Base-by-base conservation (phyloP, 92 coral and sea anemone species). In the Porites divaricata region DNA sequence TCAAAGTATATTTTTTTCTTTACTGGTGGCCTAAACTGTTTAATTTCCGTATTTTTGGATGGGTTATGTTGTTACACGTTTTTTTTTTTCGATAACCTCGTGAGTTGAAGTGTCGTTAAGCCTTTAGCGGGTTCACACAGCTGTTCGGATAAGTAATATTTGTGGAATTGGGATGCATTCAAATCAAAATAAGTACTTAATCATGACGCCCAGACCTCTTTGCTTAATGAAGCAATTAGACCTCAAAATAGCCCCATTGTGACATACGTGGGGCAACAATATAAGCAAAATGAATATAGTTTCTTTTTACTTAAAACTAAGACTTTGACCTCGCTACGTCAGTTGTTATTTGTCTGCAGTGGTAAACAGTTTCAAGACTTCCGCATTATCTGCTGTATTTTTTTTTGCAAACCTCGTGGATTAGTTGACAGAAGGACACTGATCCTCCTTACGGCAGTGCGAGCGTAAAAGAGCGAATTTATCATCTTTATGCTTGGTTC, bases 131-230 rank as follows among this genome's bases (percentile, higher is more conserved):
- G 16, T 67, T 2, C 19, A 69, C 23, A 41, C 86, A 82, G 79
- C 86, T 82, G 86, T 62, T 59, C 11, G 21, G 9, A 24, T 35
- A 57, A 14, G 72, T 2, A 63, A 82, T 82, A 72, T 82, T 81
- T 72, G 3, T n/a, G 62, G 53, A 21, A 61, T 63, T 72, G 78
- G 72, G 71, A 82, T 45, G n/a, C 22, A 57, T 22, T 25, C 70
- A 67, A 69, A 81, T 81, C 51, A 82, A 82, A 23, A 49, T 72
- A 71, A 62, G 76, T 21, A 8, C 12, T 57, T 70, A 67, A 76
- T 58, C 80, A 25, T n/a, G 20, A 78, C 83, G 73, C 83, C 64
- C 52, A 17, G 22, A 64, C 82, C 65, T 1, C 48, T 62, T 53
- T 63, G 14, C 53, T 80, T 53, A 80, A 80, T 80, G 76, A 56